These are phyloP conservation scores for Myotis daubentonii DNA, from an alignment of 2,797 vertebrate genomes.

Conservation along the genomic window DNA sequence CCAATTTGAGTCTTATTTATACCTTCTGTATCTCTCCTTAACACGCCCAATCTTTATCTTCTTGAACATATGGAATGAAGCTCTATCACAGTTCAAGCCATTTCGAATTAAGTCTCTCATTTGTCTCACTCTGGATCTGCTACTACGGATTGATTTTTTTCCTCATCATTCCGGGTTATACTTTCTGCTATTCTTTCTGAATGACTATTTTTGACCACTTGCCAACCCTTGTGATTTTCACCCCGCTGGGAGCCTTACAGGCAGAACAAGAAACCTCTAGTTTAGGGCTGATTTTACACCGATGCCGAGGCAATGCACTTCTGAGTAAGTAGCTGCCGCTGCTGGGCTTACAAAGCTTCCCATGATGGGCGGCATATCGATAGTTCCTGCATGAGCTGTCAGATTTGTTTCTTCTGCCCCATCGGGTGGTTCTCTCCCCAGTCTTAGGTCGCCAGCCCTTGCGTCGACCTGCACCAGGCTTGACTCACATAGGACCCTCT, in stretches of 20 bases:
- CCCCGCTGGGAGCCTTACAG: not conserved
- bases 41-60: not conserved
- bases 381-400: not conserved
- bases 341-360: not conserved
- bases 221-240: not conserved
- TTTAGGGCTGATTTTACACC: not conserved
- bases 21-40: not conserved
- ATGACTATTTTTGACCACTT: not conserved
- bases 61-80: not conserved
- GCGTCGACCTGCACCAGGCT: fast-evolving
- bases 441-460: fast-evolving
- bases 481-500: fast-evolving
- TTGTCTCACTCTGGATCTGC: not conserved
- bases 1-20: not conserved
- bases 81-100: not conserved
- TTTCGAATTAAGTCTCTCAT: not conserved
- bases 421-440: fast-evolving
- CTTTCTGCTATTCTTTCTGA: not conserved
- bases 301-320: not conserved
- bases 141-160: not conserved
- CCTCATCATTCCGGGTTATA: not conserved
- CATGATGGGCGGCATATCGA: fast-evolving
- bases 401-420: no score
- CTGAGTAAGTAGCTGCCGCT: not conserved
- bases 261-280: not conserved